A percentile compares a stretch with the other conserved stretches of the same genome.
phyloP scores from a whole-genome alignment of 2,797 vertebrate genomes.

The Sebastes matsubarae region DNA sequence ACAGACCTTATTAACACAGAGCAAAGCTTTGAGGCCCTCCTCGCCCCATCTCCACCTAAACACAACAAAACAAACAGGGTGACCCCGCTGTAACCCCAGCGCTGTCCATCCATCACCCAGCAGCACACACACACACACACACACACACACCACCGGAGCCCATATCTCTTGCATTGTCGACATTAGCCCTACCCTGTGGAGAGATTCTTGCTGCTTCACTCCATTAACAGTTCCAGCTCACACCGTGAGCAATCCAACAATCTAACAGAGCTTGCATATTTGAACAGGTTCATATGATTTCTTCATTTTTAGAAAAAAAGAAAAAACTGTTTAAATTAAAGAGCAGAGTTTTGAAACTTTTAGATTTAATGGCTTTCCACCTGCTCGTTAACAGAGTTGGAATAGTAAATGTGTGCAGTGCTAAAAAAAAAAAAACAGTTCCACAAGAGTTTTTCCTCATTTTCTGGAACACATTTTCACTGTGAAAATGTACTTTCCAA shows the following conservation, averaged over 20 bases:
- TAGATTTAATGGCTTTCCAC: constrained; percentile 25
- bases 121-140: constrained; percentile 16
- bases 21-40: constrained; percentile 53
- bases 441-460: neutral
- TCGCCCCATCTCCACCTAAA: constrained; percentile 71
- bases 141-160: constrained; percentile 22
- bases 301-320: neutral
- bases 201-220: constrained; percentile 64
- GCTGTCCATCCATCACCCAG: constrained; percentile 79
- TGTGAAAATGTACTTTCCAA: constrained; percentile 17
- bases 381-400: constrained; percentile 29
- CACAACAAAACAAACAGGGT: constrained; percentile 76
- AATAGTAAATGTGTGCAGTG: constrained; percentile 9
- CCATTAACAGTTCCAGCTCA: constrained; percentile 55
- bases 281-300: constrained; percentile 2
- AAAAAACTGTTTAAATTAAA: constrained; percentile 12
- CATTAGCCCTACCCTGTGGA: constrained; percentile 59
- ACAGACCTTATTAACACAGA: constrained; percentile 76
- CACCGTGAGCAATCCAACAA: constrained; percentile 13
- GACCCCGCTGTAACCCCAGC: constrained; percentile 77
- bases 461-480: constrained; percentile 26
- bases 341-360: neutral
- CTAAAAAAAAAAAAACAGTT: neutral
- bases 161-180: constrained; percentile 52
- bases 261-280: neutral